Percentiles rank a stretch among this genome's conserved stretches.
These are phyloP conservation scores for Cremastinae sp. DNA, from an alignment of 2,888 invertebrate species.

Conservation along the genomic window DNA sequence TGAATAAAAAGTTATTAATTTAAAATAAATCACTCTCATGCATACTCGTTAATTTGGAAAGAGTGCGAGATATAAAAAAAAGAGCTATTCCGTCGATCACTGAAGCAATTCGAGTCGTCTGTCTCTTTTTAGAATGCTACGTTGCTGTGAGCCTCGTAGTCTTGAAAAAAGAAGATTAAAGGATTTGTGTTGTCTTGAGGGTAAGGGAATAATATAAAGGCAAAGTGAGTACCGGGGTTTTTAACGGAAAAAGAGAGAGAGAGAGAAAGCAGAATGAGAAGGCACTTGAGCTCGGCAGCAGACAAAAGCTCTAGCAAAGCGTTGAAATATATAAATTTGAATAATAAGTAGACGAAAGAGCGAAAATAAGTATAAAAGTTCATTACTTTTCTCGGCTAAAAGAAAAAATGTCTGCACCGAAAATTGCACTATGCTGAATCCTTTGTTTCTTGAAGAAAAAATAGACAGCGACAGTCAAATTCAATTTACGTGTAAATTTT, in stretches of 20 bases:
- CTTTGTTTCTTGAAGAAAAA: conserved; percentile 30
- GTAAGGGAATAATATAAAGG: conserved; percentile 23
- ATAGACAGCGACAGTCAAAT: conserved; percentile 53
- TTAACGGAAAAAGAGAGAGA: neutral
- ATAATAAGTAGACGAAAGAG: conserved; percentile 48
- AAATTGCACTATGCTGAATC: conserved; percentile 30
- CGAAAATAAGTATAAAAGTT: conserved; percentile 3
- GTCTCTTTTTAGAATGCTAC: too few relatives aligned
- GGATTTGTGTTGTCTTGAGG: conserved; percentile 3
- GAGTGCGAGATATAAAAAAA: too few relatives aligned
- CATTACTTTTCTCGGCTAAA: conserved; percentile 8
- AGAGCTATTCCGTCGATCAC: too few relatives aligned
- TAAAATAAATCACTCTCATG: too few relatives aligned
- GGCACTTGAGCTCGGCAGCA: conserved; percentile 16
- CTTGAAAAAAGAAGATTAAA: conserved; percentile 15
- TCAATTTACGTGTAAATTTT: conserved; percentile 61
- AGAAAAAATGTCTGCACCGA: too few relatives aligned
- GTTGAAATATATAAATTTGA: conserved; percentile 58
- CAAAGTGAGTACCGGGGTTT: neutral
- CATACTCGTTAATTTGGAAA: too few relatives aligned
- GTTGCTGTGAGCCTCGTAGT: too few relatives aligned
- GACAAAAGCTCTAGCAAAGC: conserved; percentile 38
- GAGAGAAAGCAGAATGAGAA: neutral
- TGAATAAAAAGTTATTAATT: too few relatives aligned
- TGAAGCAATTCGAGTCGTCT: too few relatives aligned